These are phyloP conservation scores for Hesperia comma DNA, from an alignment of 2,888 invertebrate species.

Conservation along the genomic window DNA sequence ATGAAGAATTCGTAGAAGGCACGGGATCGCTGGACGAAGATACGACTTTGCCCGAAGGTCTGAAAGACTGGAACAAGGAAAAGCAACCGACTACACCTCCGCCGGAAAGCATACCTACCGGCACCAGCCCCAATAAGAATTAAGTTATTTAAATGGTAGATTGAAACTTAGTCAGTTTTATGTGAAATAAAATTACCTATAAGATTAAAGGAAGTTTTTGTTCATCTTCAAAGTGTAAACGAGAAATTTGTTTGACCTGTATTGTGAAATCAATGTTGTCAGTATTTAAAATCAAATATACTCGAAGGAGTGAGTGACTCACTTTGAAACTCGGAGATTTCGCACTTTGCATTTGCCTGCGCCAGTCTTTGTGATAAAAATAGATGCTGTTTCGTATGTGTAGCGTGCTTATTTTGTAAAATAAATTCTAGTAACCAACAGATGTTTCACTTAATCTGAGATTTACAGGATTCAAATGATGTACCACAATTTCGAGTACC, in stretches of 20 bases:
- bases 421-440: conserved; percentile 62
- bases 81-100: conserved; percentile 60
- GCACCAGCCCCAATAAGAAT: conserved; percentile 60
- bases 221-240: conserved; percentile 39
- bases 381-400: conserved; percentile 38
- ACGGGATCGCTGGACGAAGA: conserved; percentile 99
- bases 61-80: conserved; percentile 97
- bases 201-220: conserved; percentile 71
- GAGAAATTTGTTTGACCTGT: conserved; percentile 17
- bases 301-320: conserved; percentile 5
- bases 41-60: conserved; percentile 95
- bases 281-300: conserved; percentile 29
- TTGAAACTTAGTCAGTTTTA: conserved; percentile 64
- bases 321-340: conserved; percentile 15
- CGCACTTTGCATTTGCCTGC: conserved; percentile 35
- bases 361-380: conserved; percentile 33
- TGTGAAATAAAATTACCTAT: conserved; percentile 75
- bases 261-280: conserved; percentile 13
- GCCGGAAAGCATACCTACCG: conserved; percentile 60
- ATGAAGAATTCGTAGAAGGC: conserved; percentile 99
- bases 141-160: conserved; percentile 59
- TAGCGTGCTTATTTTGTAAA: conserved; percentile 64
- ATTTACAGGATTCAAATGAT: conserved; percentile 60
- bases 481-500: conserved; percentile 76
- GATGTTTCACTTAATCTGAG: conserved; percentile 39